Evolutionary conservation across 2,113 vertebrate genomes (phyloP), one percentile per base, ranked within the genome.

Genomic region (Halcyon senegalensis): DNA sequence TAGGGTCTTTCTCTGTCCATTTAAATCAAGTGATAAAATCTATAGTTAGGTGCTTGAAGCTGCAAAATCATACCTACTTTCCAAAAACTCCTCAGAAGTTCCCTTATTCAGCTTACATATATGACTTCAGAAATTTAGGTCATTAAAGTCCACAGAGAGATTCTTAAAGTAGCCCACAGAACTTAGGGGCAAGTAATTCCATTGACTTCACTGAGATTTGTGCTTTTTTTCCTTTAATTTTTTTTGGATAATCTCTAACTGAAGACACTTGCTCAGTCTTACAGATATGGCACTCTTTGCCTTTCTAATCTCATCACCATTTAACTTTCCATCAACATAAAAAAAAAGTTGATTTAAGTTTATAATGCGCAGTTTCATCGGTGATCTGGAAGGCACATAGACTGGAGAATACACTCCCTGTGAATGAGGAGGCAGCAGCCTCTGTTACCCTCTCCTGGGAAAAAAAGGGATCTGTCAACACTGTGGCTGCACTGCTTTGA

Each of bases 281-380:
- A 75, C 10, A 55, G n/a, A 30, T 35, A 55, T 7, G 6, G 11
- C 44, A 13, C 28, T 37, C 3, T 59, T 55, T 0, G 0, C 64
- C 8, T 66, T 88, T 74, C 25, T 62, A 50, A 51, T 59, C 20
- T 75, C 25, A 63, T 33, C 10, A 19, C 3, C 16, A 13, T 63
- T 85, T 80, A 68, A 66, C 6, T 78, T 87, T 62, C 16, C 35
- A 74, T 43, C 33, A 4, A 11, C 30, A 24, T 19, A 9, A 73
- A 83, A 83, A 39, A 78, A 64, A 6, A 0, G n/a, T n/a, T 5
- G 27, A 2, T 35, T 63, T 39, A 24, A 7, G 19, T 64, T 58
- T 28, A 30, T 39, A 39, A 46, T 20, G 16, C 1, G 16, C 27
- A 75, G 17, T 18, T 67, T 78, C 18, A 53, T 35, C 10, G 63